Conservation (phyloP, 1,140 invertebrate genomes). For the Apis dorsata region DNA sequence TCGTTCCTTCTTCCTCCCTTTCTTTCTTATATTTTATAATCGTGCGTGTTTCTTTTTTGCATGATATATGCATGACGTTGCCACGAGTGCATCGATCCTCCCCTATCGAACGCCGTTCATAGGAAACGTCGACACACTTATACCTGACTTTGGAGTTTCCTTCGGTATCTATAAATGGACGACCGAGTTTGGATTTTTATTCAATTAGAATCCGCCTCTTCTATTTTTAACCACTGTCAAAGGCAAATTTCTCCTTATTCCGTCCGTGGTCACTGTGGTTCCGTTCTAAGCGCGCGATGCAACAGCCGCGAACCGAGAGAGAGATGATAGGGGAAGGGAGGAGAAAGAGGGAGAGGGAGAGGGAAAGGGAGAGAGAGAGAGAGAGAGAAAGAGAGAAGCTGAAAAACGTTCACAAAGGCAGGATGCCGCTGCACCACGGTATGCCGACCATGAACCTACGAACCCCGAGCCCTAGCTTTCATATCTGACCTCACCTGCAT, state of each 20-base stretch:
- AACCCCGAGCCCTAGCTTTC: constrained; percentile 65
- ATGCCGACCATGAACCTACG: constrained; percentile 65
- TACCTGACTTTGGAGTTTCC: constrained; percentile 17
- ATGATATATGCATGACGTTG: too few species aligned
- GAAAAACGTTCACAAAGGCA: constrained; percentile 69
- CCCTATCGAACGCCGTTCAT: constrained; percentile 27
- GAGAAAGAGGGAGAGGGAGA: constrained; percentile 19
- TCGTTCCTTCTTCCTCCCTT: too few species aligned
- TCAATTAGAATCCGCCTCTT: not conserved
- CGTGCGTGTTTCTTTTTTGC: not conserved
- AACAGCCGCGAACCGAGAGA: not conserved
- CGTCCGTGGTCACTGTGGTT: too few species aligned
- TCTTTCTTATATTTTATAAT: not conserved
- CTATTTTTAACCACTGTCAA: not conserved
- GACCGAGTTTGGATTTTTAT: not conserved
- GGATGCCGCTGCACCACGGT: constrained; percentile 63
- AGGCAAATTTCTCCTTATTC: not conserved
- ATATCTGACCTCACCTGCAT: constrained; percentile 63
- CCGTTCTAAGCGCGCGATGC: not conserved
- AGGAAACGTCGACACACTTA: constrained; percentile 33
- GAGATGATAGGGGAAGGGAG: not conserved
- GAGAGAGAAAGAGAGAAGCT: constrained; percentile 12
- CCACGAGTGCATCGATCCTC: constrained; percentile 11
- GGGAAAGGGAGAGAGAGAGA: constrained; percentile 26
- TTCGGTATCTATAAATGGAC: constrained; percentile 3